Evolutionary conservation across 1,140 invertebrate genomes (phyloP).

Genomic region (Listronotus oregonensis): DNA sequence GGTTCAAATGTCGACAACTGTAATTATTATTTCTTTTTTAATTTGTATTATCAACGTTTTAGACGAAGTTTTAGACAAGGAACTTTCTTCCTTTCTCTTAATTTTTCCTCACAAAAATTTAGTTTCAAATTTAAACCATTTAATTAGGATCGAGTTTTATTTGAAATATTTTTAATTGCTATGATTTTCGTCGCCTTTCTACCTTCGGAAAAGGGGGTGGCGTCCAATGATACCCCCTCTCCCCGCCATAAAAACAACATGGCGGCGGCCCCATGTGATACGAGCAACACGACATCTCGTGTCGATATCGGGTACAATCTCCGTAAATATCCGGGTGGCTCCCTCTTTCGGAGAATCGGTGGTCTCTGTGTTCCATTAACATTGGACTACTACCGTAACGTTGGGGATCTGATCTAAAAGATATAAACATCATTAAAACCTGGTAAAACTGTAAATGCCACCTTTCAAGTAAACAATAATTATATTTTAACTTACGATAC

Average conservation of each 20-base stretch:
- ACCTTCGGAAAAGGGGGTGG: constrained; percentile 48
- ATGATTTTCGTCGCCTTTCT: constrained; percentile 9
- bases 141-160: too few relatives aligned
- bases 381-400: constrained; percentile 56
- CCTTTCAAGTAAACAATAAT: too few relatives aligned
- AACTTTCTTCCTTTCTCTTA: too few relatives aligned
- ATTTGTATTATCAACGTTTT: too few relatives aligned
- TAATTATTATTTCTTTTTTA: too few relatives aligned
- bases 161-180: too few relatives aligned
- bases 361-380: constrained; percentile 49
- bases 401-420: constrained; percentile 52
- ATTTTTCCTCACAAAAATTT: too few relatives aligned
- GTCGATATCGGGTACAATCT: constrained; percentile 45
- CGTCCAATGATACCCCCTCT: constrained; percentile 51
- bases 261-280: constrained; percentile 50
- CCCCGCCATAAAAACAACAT: constrained; percentile 53
- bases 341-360: constrained; percentile 43
- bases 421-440: neutral
- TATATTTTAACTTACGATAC: constrained; percentile 8
- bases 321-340: constrained; percentile 54
- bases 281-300: constrained; percentile 50
- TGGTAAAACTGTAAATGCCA: too few relatives aligned
- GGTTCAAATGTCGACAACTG: too few relatives aligned
- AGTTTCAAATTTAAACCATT: too few relatives aligned
- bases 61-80: too few relatives aligned